Evolutionary conservation across 1,140 invertebrate species (phyloP), one percentile per base, ranked within the genome.

Genomic region (Gryon sp.): DNA sequence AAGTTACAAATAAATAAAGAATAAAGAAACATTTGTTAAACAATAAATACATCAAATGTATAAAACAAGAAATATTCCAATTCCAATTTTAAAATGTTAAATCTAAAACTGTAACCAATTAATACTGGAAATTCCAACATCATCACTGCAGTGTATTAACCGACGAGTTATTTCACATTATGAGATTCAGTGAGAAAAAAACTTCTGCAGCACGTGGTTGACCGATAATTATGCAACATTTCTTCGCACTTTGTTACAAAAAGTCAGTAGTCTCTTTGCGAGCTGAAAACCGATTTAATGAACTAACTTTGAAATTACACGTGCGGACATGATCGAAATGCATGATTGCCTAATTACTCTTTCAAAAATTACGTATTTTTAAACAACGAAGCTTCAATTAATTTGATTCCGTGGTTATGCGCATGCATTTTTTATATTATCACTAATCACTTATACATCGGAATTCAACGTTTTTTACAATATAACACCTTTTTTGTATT

Each of bases 241-340:
- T 60, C 36, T 50, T 52, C 32, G 4, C 20, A 15, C 43, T 46
- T 40, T 8, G 28, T 15, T 34, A 28, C 11, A 57, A 70, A 70
- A 70, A 46, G 48, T 48, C 24, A 0, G 3, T 4, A 9, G 22
- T 48, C 24, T 34, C 53, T 60, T 45, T 22, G 40, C 24, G 6
- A 24, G 2, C 26, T 3, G 11, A n/a, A 40, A 48, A 46, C 69
- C 57, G 41, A 62, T 73, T 73, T 73, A 74, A 59, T 74, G 69
- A 66, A 66, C 52, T 41, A 60, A 66, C 43, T 59, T 66, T 8
- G 36, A 38, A 57, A 52, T 65, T 59, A 60, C 60, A 45, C 14
- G 30, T 52, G 30, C 38, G 41, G 19, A 60, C 60, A 74, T 52
- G 70, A 74, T 66, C 60, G 45, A 74, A 73, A 73, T 60, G 66